Base-by-base conservation (phyloP, 2,113 vertebrate genomes). In the Xiphophorus couchianus region DNA sequence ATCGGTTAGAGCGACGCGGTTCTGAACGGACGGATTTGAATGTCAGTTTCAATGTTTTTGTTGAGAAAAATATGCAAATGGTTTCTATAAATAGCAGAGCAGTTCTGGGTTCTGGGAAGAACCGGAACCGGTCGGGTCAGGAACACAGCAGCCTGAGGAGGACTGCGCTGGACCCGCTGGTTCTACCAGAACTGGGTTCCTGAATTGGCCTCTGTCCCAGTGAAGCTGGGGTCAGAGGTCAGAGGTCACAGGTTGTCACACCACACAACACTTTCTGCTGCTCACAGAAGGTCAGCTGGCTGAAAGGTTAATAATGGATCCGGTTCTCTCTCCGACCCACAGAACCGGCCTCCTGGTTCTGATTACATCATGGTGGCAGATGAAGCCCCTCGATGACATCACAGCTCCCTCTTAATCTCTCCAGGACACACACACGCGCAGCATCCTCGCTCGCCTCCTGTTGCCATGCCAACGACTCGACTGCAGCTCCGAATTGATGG, bases 401-500 rank as follows among this genome's bases (percentile, higher is more conserved):
- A 83, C 75, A 72, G 51, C 19, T 81, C 48, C 6, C 9, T n/a
- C 51, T 82, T 84, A 80, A 86, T 78, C 77, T 9, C n/a, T 13
- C 60, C 12, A 15, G 35, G 35, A 29, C 37, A 67, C 31, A 51
- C 28, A 22, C 33, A 0, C 33, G 61, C 76, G 61, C 30, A 77
- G 35, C 75, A 69, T 86, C 81, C 65, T 75, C 44, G 61, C 66
- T 74, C 66, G 60, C 69, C 37, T 69, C 84, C 89, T 88, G 92
- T 94, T 94, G 85, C 93, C 87, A 92, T 92, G 92, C 64, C 93
- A 86, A 94, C 94, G 33, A 4, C 83, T 93, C 83, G 17, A 48
- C 44, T 48, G 17, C 44, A 48, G 44, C 44, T 48, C 44, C 14
- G 1, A 48, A 17, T 17, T 48, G 62, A 73, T 91, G 83, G 54